Percentiles rank a stretch among this genome's conserved stretches.
These are phyloP conservation scores for Sisyra terminalis DNA, from an alignment of 2,888 invertebrate genomes.

Conservation along the genomic window DNA sequence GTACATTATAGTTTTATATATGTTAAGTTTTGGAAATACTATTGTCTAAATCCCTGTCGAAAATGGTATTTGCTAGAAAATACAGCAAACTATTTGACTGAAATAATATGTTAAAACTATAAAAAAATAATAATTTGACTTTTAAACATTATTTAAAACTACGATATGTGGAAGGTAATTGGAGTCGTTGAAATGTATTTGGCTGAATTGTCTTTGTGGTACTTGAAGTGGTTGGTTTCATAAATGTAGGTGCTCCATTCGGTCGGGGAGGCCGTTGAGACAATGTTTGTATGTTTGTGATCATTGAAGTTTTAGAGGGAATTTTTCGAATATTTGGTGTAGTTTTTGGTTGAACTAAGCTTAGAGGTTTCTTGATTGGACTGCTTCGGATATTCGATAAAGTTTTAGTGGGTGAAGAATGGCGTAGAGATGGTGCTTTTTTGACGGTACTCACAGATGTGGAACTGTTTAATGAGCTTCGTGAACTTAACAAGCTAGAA, in stretches of 20 bases:
- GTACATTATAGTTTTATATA: neutral
- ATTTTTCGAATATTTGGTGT: constrained; percentile 13
- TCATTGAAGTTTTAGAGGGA: constrained; percentile 22
- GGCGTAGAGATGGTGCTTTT: constrained; percentile 38
- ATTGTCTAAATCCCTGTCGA: too few species aligned
- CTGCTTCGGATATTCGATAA: constrained; percentile 21
- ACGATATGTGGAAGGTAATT: constrained; percentile 2
- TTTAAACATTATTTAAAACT: constrained; percentile 5
- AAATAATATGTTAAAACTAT: too few species aligned
- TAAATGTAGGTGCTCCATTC: constrained; percentile 43
- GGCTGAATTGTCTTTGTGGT: constrained; percentile 45
- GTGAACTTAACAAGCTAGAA: constrained; percentile 64
- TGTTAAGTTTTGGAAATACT: too few species aligned
- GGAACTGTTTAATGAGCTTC: constrained; percentile 69
- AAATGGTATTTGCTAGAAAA: too few species aligned
- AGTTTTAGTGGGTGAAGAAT: constrained; percentile 8
- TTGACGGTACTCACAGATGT: constrained; percentile 64
- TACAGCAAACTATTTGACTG: too few species aligned
- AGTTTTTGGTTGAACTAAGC: constrained; percentile 10
- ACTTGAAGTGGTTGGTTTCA: constrained; percentile 78
- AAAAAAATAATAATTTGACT: too few species aligned
- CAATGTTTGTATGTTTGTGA: constrained; percentile 22
- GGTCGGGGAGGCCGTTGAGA: constrained; percentile 23
- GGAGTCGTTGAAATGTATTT: constrained; percentile 11
- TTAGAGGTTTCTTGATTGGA: constrained; percentile 12